These are phyloP conservation scores for Microplitis manilae DNA, from an alignment of 2,888 invertebrate genomes.

Conservation along the genomic window DNA sequence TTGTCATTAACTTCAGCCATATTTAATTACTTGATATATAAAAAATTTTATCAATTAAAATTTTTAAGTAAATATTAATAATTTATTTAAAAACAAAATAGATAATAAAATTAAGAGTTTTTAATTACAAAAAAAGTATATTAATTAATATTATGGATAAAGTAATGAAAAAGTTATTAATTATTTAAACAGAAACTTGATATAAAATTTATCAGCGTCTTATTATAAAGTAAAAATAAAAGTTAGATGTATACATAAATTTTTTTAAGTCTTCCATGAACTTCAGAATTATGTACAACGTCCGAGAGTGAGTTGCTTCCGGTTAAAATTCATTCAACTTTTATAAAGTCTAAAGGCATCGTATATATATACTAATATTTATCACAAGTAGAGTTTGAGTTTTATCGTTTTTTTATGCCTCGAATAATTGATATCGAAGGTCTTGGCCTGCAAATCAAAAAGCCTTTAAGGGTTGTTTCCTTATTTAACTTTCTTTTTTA, in stretches of 20 bases:
- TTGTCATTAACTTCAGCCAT: no score
- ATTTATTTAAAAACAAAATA: no score
- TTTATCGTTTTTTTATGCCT: not conserved
- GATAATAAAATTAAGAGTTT: no score
- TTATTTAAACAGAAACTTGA: not conserved
- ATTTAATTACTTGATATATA: no score
- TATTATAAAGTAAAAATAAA: not conserved
- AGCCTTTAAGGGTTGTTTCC: not conserved
- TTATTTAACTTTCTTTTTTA: constrained; percentile 5
- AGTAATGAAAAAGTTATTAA: not conserved
- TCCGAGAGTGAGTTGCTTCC: not conserved
- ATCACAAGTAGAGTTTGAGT: not conserved
- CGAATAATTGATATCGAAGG: not conserved
- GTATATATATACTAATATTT: not conserved
- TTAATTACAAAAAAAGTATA: no score
- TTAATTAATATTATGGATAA: not conserved
- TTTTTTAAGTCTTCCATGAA: not conserved
- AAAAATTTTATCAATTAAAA: no score
- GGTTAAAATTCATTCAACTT: not conserved
- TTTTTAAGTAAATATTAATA: no score
- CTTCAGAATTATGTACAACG: not conserved
- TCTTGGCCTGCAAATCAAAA: not conserved
- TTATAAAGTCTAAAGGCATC: not conserved
- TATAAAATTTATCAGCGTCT: not conserved
- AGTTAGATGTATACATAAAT: not conserved